A percentile compares a stretch with the other conserved stretches of the same genome.
These are phyloP conservation scores for Ariopsis seemanni DNA, from an alignment of 2,113 vertebrate species.

Conservation along the genomic window DNA sequence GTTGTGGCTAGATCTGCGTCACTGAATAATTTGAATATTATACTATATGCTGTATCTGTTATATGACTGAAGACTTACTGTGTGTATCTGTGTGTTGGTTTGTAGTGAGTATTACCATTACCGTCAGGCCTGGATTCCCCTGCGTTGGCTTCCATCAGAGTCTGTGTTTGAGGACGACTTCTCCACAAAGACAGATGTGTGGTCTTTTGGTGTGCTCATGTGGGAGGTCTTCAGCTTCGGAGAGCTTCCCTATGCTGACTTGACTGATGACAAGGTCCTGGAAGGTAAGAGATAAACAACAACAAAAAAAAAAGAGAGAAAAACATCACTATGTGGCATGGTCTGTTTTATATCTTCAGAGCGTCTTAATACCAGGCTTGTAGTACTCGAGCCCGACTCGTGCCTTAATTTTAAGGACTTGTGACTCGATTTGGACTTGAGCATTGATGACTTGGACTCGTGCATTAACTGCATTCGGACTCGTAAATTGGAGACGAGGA, in stretches of 20 bases:
- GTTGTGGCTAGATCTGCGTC: not conserved
- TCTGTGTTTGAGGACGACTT: constrained; percentile 84
- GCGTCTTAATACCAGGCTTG: not conserved
- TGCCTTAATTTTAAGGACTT: too few relatives aligned
- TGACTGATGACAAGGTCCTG: constrained; percentile 80
- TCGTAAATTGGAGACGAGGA: too few relatives aligned
- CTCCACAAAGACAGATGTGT: constrained; percentile 85
- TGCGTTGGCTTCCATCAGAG: constrained; percentile 86
- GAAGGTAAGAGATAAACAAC: constrained; percentile 68
- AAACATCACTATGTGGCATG: not conserved
- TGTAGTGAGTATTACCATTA: constrained; percentile 85
- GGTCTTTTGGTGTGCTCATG: constrained; percentile 86
- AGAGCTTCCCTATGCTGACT: constrained; percentile 76
- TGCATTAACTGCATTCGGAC: too few relatives aligned
- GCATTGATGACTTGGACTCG: too few relatives aligned
- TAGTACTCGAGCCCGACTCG: too few relatives aligned
- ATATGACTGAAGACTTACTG: not conserved
- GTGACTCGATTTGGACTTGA: too few relatives aligned
- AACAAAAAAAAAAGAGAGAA: not conserved
- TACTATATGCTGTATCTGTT: not conserved
- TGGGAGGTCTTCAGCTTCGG: constrained; percentile 85
- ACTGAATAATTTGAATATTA: not conserved
- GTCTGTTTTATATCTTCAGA: not conserved
- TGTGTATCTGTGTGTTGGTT: constrained; percentile 9
- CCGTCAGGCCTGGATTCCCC: constrained; percentile 82